Percentiles rank a stretch among this genome's conserved stretches.
Conservation (phyloP, 2,797 vertebrate species). For the Melanotaenia pygmaea region DNA sequence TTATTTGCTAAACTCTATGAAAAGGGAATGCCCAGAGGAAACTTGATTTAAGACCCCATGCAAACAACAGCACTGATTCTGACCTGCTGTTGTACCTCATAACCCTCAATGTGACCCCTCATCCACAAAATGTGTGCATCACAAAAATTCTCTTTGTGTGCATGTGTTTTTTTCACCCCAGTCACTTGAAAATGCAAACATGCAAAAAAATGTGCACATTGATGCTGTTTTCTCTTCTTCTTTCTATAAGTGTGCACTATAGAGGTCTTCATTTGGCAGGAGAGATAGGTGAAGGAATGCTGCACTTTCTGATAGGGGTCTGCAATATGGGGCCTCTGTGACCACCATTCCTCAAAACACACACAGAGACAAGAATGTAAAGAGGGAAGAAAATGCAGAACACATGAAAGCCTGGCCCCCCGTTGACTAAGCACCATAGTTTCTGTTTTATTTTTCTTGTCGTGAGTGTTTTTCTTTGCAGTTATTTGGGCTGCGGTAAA, state of each 20-base stretch:
- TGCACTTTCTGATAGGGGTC: conserved; percentile 47
- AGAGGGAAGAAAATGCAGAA: conserved; percentile 76
- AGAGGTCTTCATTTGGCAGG: conserved; percentile 32
- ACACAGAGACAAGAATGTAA: conserved; percentile 67
- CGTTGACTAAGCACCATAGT: conserved; percentile 56
- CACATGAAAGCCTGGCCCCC: conserved; percentile 77
- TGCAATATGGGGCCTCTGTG: conserved; percentile 49
- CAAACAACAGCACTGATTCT: conserved; percentile 55
- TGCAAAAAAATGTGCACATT: not conserved
- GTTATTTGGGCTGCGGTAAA: conserved; percentile 68
- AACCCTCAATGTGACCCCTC: conserved; percentile 21
- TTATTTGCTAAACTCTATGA: conserved; percentile 62
- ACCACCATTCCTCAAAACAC: conserved; percentile 35
- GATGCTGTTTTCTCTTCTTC: not conserved
- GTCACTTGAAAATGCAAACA: conserved; percentile 8
- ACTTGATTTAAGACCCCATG: conserved; percentile 59
- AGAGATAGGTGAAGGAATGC: conserved; percentile 54
- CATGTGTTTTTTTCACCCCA: not conserved
- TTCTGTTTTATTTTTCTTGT: conserved; percentile 68
- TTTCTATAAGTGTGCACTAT: conserved; percentile 12
- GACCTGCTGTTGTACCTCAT: conserved; percentile 49
- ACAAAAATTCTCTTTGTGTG: conserved; percentile 1
- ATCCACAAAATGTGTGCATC: conserved; percentile 15
- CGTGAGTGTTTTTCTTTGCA: conserved; percentile 54
- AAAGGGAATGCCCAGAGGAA: conserved; percentile 63